These are phyloP conservation scores for Saccostrea cuccullata DNA, from an alignment of 1,140 invertebrate species.

Conservation along the genomic window DNA sequence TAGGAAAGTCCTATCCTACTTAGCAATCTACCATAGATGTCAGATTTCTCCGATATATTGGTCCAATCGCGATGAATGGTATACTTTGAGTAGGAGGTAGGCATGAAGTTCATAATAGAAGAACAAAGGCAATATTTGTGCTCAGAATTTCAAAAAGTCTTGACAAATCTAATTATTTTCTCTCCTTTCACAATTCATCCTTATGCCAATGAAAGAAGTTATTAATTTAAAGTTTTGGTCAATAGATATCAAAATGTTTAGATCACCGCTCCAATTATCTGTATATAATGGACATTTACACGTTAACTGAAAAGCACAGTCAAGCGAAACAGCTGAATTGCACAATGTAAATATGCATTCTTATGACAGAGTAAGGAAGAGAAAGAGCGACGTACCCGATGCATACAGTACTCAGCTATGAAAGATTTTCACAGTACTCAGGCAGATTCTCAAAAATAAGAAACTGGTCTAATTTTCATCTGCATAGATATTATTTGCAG, in stretches of 20 bases:
- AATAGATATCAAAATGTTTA: constrained; percentile 8
- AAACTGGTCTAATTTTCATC: not conserved
- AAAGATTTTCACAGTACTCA: not conserved
- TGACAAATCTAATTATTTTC: not conserved
- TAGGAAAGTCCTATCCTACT: not conserved
- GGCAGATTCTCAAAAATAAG: not conserved
- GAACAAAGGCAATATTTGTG: not conserved
- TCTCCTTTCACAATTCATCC: not conserved
- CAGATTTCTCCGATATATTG: not conserved
- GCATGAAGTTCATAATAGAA: not conserved
- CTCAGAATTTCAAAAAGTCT: not conserved
- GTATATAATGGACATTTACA: not conserved
- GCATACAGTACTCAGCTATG: not conserved
- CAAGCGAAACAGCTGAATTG: not conserved
- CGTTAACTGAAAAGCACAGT: not conserved
- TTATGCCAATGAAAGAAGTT: not conserved
- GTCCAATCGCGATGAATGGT: not conserved
- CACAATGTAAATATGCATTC: not conserved
- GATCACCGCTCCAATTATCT: not conserved
- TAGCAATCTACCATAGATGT: not conserved
- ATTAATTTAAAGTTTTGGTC: not conserved
- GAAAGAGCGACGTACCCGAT: not conserved
- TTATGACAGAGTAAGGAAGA: not conserved
- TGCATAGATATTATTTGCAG: too few species aligned
- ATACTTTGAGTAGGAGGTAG: not conserved